Conservation (phyloP, 2,113 vertebrate genomes). For the Melozone crissalis region DNA sequence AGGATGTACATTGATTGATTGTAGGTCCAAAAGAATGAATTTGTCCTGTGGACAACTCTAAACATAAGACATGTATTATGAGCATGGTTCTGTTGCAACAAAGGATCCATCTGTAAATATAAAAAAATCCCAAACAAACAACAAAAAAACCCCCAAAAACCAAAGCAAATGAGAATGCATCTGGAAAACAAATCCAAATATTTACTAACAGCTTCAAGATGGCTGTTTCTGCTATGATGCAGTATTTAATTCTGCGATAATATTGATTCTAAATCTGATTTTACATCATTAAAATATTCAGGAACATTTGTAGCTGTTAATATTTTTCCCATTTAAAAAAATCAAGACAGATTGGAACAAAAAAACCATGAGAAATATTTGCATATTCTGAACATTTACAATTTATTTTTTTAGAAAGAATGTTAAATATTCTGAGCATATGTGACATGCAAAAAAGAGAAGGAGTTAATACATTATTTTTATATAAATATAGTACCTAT, state of each 20-base stretch:
- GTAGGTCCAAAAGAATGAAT: not conserved
- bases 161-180: not conserved
- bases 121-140: not conserved
- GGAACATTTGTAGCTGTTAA: not conserved
- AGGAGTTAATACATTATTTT: not conserved
- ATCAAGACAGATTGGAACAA: not conserved
- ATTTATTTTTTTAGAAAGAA: not conserved
- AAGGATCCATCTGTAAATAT: not conserved
- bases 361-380: not conserved
- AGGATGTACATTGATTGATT: not conserved
- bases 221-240: not conserved
- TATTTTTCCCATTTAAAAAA: not conserved
- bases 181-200: not conserved
- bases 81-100: not conserved
- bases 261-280: not conserved
- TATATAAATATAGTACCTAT: not conserved
- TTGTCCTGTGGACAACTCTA: not conserved
- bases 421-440: not conserved
- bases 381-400: not conserved
- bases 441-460: not conserved
- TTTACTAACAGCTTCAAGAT: not conserved
- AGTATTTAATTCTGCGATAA: not conserved
- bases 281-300: conserved; percentile 10
- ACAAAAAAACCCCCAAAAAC: not conserved
- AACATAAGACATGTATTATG: not conserved